These are phyloP conservation scores for Parapsyche elsis DNA, from an alignment of 1,140 invertebrate genomes.

Conservation along the genomic window DNA sequence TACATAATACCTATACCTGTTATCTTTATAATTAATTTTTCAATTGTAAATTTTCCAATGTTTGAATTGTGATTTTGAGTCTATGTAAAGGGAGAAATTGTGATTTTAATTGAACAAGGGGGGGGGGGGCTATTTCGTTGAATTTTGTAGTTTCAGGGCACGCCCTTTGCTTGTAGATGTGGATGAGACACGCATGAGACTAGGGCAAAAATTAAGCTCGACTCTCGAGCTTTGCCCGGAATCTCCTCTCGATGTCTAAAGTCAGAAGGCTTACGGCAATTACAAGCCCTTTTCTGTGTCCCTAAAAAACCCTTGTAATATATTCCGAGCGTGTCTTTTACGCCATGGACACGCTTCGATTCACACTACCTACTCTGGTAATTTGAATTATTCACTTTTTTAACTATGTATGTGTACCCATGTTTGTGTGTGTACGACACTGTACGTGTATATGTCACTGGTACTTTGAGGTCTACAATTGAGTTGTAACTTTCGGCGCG, in stretches of 20 bases:
- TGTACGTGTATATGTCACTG: too few relatives aligned
- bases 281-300: constrained; percentile 18
- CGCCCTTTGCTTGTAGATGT: constrained; percentile 10
- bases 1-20: too few relatives aligned
- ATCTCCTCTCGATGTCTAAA: constrained; percentile 2
- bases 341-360: background rate
- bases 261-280: background rate
- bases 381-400: background rate
- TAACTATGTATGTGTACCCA: background rate
- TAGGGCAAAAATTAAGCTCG: constrained; percentile 5
- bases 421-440: too few relatives aligned
- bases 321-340: constrained; percentile 4
- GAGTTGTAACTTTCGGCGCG: too few relatives aligned
- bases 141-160: background rate
- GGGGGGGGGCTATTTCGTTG: background rate
- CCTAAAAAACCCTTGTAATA: constrained; percentile 20
- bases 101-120: background rate
- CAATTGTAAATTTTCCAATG: too few relatives aligned
- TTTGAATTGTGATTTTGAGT: too few relatives aligned
- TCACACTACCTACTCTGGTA: background rate
- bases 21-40: too few relatives aligned
- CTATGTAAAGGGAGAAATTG: too few relatives aligned
- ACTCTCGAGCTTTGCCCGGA: background rate
- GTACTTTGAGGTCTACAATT: too few relatives aligned
- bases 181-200: background rate